Conservation (phyloP, 2,113 vertebrate species). For the Genyomyrus donnyi region DNA sequence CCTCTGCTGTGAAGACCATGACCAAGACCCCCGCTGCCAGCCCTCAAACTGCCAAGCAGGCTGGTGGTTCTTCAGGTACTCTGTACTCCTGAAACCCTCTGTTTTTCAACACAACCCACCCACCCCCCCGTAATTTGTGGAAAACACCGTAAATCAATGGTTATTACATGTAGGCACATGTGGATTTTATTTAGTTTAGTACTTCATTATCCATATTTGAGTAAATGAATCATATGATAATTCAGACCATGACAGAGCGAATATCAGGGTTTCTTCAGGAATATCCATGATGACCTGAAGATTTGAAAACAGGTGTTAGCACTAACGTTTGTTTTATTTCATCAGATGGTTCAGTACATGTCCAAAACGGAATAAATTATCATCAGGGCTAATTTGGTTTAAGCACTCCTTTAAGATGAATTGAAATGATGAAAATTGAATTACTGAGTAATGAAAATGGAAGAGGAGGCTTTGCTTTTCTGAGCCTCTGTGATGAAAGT, state of each 20-base stretch:
- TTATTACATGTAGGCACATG: neutral
- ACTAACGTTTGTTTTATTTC: neutral
- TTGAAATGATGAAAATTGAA: neutral
- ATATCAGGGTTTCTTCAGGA: neutral
- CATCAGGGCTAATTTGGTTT: neutral
- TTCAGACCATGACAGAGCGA: neutral
- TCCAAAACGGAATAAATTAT: neutral
- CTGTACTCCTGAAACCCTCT: constrained; percentile 34
- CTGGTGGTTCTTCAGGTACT: constrained; percentile 58
- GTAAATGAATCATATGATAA: neutral
- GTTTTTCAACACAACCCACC: neutral
- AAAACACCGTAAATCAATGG: neutral
- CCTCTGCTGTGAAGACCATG: constrained; percentile 50
- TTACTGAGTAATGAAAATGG: neutral
- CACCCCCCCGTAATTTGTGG: neutral
- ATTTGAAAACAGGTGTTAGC: neutral
- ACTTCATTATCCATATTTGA: neutral
- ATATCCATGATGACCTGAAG: neutral
- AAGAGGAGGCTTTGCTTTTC: neutral
- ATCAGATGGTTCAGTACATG: neutral
- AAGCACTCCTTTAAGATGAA: neutral
- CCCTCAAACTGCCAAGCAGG: constrained; percentile 45
- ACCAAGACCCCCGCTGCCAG: constrained; percentile 44
- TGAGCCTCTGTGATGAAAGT: neutral
- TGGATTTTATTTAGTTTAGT: neutral